These are phyloP conservation scores for Gari tellinella DNA, from an alignment of 2,888 invertebrate species.

Conservation along the genomic window DNA sequence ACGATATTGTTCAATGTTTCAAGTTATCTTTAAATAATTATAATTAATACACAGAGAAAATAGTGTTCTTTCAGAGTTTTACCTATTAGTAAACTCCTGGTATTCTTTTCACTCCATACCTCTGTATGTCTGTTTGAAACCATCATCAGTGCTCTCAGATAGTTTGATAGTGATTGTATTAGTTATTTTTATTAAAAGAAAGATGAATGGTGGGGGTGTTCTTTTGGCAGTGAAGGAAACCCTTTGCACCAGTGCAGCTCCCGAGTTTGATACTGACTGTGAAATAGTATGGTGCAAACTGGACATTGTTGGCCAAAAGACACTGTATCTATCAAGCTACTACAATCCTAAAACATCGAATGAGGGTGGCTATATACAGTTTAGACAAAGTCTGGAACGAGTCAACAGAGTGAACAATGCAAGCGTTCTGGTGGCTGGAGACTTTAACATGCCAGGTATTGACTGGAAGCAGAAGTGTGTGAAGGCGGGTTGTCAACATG, in stretches of 20 bases:
- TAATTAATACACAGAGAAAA: no score
- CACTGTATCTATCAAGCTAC: conserved; percentile 11
- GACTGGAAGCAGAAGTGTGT: conserved; percentile 20
- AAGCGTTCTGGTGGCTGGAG: conserved; percentile 17
- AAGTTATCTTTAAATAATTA: no score
- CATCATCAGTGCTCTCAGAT: no score
- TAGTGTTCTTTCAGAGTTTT: no score
- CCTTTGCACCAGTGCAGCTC: conserved; percentile 8
- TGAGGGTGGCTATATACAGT: conserved; percentile 2
- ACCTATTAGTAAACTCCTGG: no score
- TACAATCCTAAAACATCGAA: conserved; percentile 23
- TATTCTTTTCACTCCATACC: no score
- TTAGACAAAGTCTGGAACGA: conserved; percentile 2
- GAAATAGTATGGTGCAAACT: conserved; percentile 48
- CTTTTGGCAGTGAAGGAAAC: conserved; percentile 32
- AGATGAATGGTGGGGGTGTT: conserved; percentile 36
- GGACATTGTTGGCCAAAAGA: conserved; percentile 12
- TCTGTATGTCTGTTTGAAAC: no score
- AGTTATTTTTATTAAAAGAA: no score
- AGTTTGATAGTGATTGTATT: no score
- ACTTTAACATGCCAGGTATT: conserved; percentile 28
- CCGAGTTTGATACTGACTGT: conserved; percentile 43
- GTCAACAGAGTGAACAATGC: conserved; percentile 1
- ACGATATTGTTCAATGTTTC: no score
- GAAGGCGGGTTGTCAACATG: conserved; percentile 4